Evolutionary conservation across 2,888 invertebrate genomes (phyloP).

Genomic region (Notocelia uddmanniana): DNA sequence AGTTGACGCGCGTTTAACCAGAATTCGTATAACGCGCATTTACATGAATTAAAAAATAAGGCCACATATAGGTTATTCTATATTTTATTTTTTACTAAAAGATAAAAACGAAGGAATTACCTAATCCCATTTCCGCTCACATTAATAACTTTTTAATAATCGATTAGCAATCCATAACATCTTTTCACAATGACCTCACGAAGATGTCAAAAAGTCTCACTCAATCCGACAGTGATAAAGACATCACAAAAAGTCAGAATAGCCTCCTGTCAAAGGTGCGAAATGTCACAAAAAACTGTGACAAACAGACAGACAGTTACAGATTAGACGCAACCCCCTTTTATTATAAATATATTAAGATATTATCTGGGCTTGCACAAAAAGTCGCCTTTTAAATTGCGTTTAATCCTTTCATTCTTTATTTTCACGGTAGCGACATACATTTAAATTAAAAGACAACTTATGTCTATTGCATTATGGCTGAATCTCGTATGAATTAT

Average conservation of each 20-base stretch:
- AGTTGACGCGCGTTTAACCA: too few species aligned
- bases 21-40: too few species aligned
- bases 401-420: constrained; percentile 75
- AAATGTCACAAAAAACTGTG: constrained; percentile 67
- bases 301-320: constrained; percentile 75
- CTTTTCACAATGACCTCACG: constrained; percentile 1
- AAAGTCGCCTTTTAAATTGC: constrained; percentile 72
- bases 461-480: constrained; percentile 20
- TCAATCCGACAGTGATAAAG: constrained; percentile 44
- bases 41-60: too few species aligned
- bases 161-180: constrained; percentile 38
- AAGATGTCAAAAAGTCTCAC: constrained; percentile 33
- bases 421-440: constrained; percentile 35
- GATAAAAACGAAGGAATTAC: neutral
- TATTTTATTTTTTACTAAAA: neutral
- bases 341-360: constrained; percentile 83
- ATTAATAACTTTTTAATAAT: constrained; percentile 20
- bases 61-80: too few species aligned
- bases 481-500: neutral
- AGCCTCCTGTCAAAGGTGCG: constrained; percentile 73
- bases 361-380: constrained; percentile 72
- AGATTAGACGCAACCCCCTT: constrained; percentile 79
- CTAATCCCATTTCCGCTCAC: neutral
- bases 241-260: constrained; percentile 54
- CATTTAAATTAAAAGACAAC: neutral